These are phyloP conservation scores for Amia ocellicauda DNA, from an alignment of 2,113 vertebrate species.

Conservation along the genomic window DNA sequence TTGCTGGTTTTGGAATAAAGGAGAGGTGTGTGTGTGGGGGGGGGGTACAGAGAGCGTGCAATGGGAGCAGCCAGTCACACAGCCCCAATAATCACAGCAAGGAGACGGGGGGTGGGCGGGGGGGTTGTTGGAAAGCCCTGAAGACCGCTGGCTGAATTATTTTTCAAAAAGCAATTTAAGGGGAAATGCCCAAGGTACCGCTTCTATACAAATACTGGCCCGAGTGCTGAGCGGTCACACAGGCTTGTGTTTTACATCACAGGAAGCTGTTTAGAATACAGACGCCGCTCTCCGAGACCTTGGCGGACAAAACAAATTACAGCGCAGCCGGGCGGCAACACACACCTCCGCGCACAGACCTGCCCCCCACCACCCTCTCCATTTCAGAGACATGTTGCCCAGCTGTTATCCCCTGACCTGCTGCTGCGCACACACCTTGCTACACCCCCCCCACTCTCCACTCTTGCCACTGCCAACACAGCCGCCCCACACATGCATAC, in stretches of 20 bases:
- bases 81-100: constrained; percentile 44
- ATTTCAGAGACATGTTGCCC: constrained; percentile 29
- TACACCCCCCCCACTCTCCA: neutral
- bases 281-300: constrained; percentile 15
- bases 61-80: constrained; percentile 17
- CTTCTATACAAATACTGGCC: constrained; percentile 51
- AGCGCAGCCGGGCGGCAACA: constrained; percentile 46
- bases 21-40: no score
- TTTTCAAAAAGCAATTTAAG: constrained; percentile 70
- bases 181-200: constrained; percentile 57
- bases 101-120: constrained; percentile 46
- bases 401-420: constrained; percentile 31
- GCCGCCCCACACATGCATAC: neutral
- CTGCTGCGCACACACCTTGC: neutral
- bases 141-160: constrained; percentile 58
- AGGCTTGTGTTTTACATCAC: constrained; percentile 47
- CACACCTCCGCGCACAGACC: constrained; percentile 23
- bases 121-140: no score
- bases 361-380: constrained; percentile 11
- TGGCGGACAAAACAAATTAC: constrained; percentile 58
- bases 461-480: neutral
- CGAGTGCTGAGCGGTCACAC: constrained; percentile 49
- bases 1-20: no score
- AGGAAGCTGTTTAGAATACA: constrained; percentile 52
- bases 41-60: no score